Conservation (phyloP, 2,888 invertebrate species). For the Aplocera efformata region DNA sequence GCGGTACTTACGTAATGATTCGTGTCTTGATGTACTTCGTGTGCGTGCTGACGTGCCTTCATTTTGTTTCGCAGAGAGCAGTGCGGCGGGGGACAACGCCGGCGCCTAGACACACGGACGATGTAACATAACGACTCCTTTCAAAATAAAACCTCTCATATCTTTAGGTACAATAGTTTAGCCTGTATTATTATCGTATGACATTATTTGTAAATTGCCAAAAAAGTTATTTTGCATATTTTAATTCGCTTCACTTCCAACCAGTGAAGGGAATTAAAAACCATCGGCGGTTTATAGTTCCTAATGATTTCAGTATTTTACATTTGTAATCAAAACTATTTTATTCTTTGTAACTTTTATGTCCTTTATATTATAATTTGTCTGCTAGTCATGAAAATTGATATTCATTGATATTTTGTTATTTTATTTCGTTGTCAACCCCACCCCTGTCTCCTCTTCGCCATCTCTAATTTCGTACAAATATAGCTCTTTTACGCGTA, state of each 20-base stretch:
- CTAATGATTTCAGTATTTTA: constrained; percentile 35
- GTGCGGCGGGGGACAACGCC: constrained; percentile 60
- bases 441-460: neutral
- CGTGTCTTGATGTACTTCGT: too few species aligned
- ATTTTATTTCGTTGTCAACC: neutral
- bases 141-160: constrained; percentile 44
- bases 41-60: neutral
- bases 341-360: too few species aligned
- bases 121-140: constrained; percentile 46
- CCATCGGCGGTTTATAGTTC: constrained; percentile 43
- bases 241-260: constrained; percentile 49
- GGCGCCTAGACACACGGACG: constrained; percentile 65
- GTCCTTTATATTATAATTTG: neutral
- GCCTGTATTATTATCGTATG: constrained; percentile 24
- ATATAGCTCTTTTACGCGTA: constrained; percentile 47
- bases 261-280: constrained; percentile 46
- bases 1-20: too few species aligned
- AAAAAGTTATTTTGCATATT: neutral
- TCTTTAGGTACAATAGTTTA: constrained; percentile 40
- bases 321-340: neutral
- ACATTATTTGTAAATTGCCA: constrained; percentile 4
- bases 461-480: constrained; percentile 46
- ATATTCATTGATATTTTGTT: neutral
- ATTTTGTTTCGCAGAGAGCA: constrained; percentile 47
- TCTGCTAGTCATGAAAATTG: neutral